Base-by-base conservation (phyloP, 2,888 invertebrate genomes). In the Lasiommata megera region DNA sequence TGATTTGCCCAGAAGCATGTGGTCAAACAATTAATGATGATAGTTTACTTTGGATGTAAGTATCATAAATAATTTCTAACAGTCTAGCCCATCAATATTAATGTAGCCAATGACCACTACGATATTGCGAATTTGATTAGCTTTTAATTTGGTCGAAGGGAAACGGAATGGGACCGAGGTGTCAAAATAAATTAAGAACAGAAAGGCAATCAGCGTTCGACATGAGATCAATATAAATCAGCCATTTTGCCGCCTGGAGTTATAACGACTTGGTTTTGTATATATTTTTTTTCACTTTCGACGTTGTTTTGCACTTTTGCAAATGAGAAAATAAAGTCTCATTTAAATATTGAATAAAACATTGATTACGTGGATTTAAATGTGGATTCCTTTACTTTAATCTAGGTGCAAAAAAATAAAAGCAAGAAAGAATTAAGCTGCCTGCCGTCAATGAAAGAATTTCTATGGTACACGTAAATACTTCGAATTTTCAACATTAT, bases 121-220 rank as follows among this genome's bases (percentile, higher is more conserved):
- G 36, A 14, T 44, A 48, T 48, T 54, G 48, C 37, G 36, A 58
- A 54, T 58, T 41, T 23, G 58, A 57, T 50, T 40, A 36, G 60
- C 57, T 57, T 57, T 61, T 54, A 52, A 40, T 52, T 52, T 31
- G 1, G 54, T 54, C 29, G 29, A 51, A 43, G 54, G 53, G 51
- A 61, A 60, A 54, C 40, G 40, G 48, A 54, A 54, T 41, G 52
- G 41, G 41, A 58, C 47, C 48, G 50, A 54, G 37, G 55, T 61
- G 64, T 62, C 64, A 57, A 62, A 58, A 61, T 61, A 60, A 60
- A 64, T 64, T 64, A 64, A 46, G 60, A 54, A 47, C 54, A 54
- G 41, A 54, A 46, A 56, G 56, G 44, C 51, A 57, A 51, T 54
- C 50, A 37, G 53, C 37, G 43, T 48, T 14, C 41, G 31, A 50